These are phyloP conservation scores for Oligia latruncula DNA, from an alignment of 2,888 invertebrate species.

Conservation along the genomic window DNA sequence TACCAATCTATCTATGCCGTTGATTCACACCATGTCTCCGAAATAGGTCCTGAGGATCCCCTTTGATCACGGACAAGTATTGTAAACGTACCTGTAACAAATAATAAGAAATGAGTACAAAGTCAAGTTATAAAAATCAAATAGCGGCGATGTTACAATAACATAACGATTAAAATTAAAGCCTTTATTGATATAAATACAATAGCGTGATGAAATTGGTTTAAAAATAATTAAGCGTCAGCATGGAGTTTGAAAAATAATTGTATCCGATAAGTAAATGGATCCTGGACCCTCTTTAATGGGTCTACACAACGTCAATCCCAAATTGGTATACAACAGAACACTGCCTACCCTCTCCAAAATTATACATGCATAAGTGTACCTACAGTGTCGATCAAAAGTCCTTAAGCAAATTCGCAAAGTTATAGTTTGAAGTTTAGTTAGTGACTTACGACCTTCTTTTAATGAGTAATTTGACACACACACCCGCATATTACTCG, in stretches of 20 bases:
- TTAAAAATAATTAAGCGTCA: not conserved
- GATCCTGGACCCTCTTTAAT: not conserved
- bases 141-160: too few relatives aligned
- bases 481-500: too few relatives aligned
- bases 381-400: too few relatives aligned
- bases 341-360: conserved; percentile 12
- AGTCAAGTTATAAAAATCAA: not conserved
- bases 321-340: conserved; percentile 11
- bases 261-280: conserved; percentile 8
- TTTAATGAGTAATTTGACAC: too few relatives aligned
- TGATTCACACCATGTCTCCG: not conserved
- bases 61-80: not conserved
- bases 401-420: too few relatives aligned
- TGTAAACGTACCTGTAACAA: conserved; percentile 56
- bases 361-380: conserved; percentile 1
- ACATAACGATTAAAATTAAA: not conserved
- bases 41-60: not conserved
- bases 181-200: not conserved
- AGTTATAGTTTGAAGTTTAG: too few relatives aligned
- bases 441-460: too few relatives aligned
- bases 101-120: not conserved
- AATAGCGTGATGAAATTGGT: not conserved
- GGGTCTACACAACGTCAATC: not conserved
- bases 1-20: not conserved
- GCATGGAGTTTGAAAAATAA: not conserved